These are phyloP conservation scores for Bubalus kerabau DNA, from an alignment of 2,113 vertebrate species.

Conservation along the genomic window DNA sequence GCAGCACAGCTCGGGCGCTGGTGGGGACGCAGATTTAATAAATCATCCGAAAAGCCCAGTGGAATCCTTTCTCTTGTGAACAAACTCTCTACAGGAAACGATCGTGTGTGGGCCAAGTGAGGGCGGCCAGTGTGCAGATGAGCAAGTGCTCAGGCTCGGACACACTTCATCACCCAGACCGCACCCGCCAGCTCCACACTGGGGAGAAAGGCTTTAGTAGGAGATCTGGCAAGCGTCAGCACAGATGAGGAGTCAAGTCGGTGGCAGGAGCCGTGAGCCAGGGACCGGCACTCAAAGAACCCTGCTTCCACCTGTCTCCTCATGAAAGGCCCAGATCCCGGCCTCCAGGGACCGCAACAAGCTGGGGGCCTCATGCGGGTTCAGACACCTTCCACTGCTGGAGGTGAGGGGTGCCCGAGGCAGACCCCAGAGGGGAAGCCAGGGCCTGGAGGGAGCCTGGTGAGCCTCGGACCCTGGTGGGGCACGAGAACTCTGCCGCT, in stretches of 20 bases:
- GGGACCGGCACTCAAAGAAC: background rate
- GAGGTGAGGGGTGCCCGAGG: background rate
- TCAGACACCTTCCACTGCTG: fast-evolving
- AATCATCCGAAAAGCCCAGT: background rate
- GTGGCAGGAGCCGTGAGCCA: background rate
- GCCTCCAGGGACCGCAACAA: background rate
- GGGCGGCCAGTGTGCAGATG: background rate
- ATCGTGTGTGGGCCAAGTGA: fast-evolving
- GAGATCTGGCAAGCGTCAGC: background rate
- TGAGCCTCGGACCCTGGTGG: fast-evolving
- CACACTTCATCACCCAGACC: background rate
- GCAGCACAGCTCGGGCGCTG: fast-evolving
- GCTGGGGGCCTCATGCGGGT: no score
- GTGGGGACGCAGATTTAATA: background rate
- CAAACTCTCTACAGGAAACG: background rate
- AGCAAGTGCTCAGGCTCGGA: background rate
- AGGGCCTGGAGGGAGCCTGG: background rate
- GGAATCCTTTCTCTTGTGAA: background rate
- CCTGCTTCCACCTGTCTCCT: background rate
- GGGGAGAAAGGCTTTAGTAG: background rate
- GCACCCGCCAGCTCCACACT: fast-evolving
- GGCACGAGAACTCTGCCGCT: background rate
- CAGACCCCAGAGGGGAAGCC: no score
- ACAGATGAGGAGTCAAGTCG: background rate
- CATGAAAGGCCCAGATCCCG: background rate